phyloP scores from a whole-genome alignment of 2,888 invertebrate genomes.

The Mythimna albipuncta region DNA sequence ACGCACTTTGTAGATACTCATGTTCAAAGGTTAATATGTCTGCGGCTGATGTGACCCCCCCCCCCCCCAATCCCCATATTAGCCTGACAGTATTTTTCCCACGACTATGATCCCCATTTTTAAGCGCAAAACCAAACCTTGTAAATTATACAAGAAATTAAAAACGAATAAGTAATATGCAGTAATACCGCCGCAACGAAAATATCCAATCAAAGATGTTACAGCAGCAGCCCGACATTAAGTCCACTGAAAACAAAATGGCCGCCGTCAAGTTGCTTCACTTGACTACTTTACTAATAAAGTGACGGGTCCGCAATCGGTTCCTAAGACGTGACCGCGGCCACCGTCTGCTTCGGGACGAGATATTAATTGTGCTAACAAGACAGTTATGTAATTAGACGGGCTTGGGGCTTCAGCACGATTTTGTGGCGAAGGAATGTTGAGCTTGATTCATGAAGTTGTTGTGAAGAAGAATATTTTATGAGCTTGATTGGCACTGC shows the following conservation, averaged over 20 bases:
- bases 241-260: conserved; percentile 14
- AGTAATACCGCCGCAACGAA: not conserved
- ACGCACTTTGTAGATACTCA: too few relatives aligned
- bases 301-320: conserved; percentile 53
- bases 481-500: not conserved
- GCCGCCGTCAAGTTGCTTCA: conserved; percentile 20
- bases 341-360: conserved; percentile 31
- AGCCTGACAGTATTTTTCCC: too few relatives aligned
- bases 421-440: conserved; percentile 20
- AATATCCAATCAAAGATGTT: not conserved
- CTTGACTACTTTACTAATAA: conserved; percentile 44
- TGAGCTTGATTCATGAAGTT: conserved; percentile 30
- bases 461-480: not conserved
- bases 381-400: conserved; percentile 55
- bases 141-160: too few relatives aligned
- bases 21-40: too few relatives aligned
- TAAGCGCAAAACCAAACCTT: too few relatives aligned
- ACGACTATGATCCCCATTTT: too few relatives aligned
- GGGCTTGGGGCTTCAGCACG: conserved; percentile 24
- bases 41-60: too few relatives aligned
- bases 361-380: conserved; percentile 63
- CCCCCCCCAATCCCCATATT: too few relatives aligned
- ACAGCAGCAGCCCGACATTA: not conserved
- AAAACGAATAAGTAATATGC: too few relatives aligned
- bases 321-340: conserved; percentile 56